Evolutionary conservation across 2,888 invertebrate species (phyloP).

Genomic region (Sarcophaga rosellei): DNA sequence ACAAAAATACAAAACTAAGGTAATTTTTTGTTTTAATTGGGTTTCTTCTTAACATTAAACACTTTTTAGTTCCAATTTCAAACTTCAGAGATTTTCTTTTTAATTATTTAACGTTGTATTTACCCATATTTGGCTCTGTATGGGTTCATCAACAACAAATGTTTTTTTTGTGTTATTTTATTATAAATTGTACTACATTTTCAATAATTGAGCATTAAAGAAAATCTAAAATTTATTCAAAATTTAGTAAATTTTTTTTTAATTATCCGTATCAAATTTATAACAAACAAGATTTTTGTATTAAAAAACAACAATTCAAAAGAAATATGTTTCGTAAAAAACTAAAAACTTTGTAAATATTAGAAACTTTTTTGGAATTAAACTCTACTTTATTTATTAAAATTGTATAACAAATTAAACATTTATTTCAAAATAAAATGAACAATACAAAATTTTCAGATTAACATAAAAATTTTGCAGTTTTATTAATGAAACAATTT

Average conservation of each 20-base stretch:
- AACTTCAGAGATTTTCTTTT: too few species aligned
- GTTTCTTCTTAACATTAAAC: neutral
- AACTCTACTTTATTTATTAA: constrained; percentile 60
- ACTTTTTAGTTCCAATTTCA: neutral
- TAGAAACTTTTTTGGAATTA: constrained; percentile 58
- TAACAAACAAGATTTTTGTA: constrained; percentile 44
- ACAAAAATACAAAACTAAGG: constrained; percentile 57
- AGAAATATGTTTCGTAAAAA: constrained; percentile 34
- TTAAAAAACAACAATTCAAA: constrained; percentile 7
- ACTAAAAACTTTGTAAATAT: constrained; percentile 54
- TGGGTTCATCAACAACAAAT: constrained; percentile 1
- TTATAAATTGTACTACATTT: neutral
- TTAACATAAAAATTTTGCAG: constrained; percentile 35
- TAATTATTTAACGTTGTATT: too few species aligned
- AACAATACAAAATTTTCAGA: constrained; percentile 50
- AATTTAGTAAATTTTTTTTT: neutral
- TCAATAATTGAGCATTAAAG: neutral
- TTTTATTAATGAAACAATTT: constrained; percentile 22
- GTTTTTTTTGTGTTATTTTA: neutral
- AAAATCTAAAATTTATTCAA: constrained; percentile 17
- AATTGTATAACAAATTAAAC: constrained; percentile 24
- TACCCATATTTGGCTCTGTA: constrained; percentile 30
- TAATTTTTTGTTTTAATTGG: neutral
- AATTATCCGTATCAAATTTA: neutral
- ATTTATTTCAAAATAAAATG: constrained; percentile 49